Evolutionary conservation across 2,888 invertebrate genomes (phyloP), one percentile per base, ranked within the genome.

Genomic region (Drosophila hawaiiensis): DNA sequence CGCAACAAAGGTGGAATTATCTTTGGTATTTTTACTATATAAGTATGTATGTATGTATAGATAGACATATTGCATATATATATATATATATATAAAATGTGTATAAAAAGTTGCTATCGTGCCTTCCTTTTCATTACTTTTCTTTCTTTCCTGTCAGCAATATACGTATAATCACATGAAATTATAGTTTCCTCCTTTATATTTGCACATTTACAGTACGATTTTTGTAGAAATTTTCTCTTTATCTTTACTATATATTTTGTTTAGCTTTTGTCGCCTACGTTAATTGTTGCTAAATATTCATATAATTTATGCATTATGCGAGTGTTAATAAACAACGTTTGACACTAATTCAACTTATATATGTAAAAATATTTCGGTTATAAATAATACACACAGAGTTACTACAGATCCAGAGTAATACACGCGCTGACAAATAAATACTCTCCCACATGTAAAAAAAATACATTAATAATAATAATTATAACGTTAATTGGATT

Each of bases 1-100:
- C 86, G 90, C 88, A 89, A 87, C 88, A 85, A 89, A 88, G 90
- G 90, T 88, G 90, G 90, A 88, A 88, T 88, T 85, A 78, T 88
- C 87, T 88, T 88, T 88, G 87, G 87, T 88, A 88, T 84, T 85
- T 84, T 88, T 74, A 82, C 88, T 89, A 82, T 83, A 83, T 75
- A 76, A 71, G 64, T 86, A 72, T 83, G 60, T 78, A 75, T 66
- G 54, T 72, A 75, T 76, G 39, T 78, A 73, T 75, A 68, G 66
- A 61, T 73, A 74, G 54, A 66, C 64, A 63, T 52, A 52, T 64
- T 49, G 31, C 52, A 63, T 52, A 60, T 59, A 59, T 54, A 59
- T 70, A 55, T 59, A 68, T 37, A 67, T 67, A 76, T 68, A 61
- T 70, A 62, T 60, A 78, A 70, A 79, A 64, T 76, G 61, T 81